A percentile compares a stretch with the other conserved stretches of the same genome.
phyloP scores from a whole-genome alignment of 1,140 invertebrate species.

The Aphidius gifuensis region DNA sequence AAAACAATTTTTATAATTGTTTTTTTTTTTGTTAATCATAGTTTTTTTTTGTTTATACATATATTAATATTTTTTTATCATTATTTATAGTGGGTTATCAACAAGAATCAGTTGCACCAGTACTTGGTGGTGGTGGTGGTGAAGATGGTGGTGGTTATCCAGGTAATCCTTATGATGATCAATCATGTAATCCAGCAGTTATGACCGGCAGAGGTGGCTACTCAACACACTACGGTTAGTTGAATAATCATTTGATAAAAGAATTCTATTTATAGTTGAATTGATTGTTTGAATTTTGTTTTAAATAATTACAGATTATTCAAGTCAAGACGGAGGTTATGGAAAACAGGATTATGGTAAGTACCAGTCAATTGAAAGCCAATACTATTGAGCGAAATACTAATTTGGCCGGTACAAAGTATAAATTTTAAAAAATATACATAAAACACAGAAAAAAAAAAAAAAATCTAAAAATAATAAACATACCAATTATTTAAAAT shows the following conservation, averaged over 20 bases:
- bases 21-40: constrained; percentile 2
- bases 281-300: background rate
- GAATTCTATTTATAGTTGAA: background rate
- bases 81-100: constrained; percentile 43
- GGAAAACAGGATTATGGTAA: constrained; percentile 54
- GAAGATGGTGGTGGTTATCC: constrained; percentile 38
- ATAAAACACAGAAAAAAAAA: constrained; percentile 11
- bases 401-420: constrained; percentile 10
- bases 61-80: constrained; percentile 26
- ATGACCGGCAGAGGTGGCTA: constrained; percentile 43
- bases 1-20: background rate
- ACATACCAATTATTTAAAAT: constrained; percentile 4
- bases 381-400: constrained; percentile 26
- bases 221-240: constrained; percentile 47
- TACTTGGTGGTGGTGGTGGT: constrained; percentile 32
- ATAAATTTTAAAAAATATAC: constrained; percentile 15
- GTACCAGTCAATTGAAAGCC: constrained; percentile 38
- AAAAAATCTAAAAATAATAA: constrained; percentile 3
- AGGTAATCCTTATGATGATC: constrained; percentile 41
- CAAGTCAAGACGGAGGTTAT: constrained; percentile 47
- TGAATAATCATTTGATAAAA: constrained; percentile 4
- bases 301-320: constrained; percentile 42
- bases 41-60: constrained; percentile 1
- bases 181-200: constrained; percentile 40
- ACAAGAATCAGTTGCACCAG: constrained; percentile 41